Evolutionary conservation across 2,888 invertebrate genomes (phyloP).

Genomic region (Pegoplata infirma): DNA sequence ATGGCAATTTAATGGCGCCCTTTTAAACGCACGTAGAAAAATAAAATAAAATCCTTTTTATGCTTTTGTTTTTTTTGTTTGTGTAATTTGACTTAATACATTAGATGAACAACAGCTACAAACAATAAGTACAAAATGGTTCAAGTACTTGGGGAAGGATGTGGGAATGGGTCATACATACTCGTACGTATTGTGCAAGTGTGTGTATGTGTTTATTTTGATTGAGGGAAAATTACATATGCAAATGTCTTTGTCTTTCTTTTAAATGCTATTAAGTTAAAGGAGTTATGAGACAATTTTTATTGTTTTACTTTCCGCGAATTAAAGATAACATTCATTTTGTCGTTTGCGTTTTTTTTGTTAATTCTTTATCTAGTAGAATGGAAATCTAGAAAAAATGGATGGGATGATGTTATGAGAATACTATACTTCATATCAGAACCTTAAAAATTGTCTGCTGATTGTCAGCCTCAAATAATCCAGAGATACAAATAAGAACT

Average conservation of each 20-base stretch:
- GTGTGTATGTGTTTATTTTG: conserved; percentile 1
- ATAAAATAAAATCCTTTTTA: conserved; percentile 51
- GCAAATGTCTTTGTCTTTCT: conserved; percentile 36
- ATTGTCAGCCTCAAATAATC: too few species aligned
- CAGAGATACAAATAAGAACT: too few species aligned
- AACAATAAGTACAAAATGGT: conserved; percentile 17
- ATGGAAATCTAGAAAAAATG: neutral
- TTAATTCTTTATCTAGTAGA: neutral
- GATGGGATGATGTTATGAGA: neutral
- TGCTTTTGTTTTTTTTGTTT: conserved; percentile 31
- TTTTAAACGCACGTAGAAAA: conserved; percentile 60
- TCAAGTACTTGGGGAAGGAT: conserved; percentile 16
- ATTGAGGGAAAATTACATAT: conserved; percentile 48
- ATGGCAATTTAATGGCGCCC: conserved; percentile 66
- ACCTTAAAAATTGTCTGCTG: too few species aligned
- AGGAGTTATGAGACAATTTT: conserved; percentile 25
- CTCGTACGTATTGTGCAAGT: neutral
- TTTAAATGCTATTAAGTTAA: conserved; percentile 33
- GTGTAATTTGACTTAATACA: conserved; percentile 59
- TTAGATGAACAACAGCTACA: conserved; percentile 37
- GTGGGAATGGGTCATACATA: neutral
- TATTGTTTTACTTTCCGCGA: conserved; percentile 5
- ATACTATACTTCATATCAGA: too few species aligned
- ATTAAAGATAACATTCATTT: neutral
- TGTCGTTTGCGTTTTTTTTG: too few species aligned